phyloP scores from a whole-genome alignment of 2,797 vertebrate species.

The Clarias platycephalus region DNA sequence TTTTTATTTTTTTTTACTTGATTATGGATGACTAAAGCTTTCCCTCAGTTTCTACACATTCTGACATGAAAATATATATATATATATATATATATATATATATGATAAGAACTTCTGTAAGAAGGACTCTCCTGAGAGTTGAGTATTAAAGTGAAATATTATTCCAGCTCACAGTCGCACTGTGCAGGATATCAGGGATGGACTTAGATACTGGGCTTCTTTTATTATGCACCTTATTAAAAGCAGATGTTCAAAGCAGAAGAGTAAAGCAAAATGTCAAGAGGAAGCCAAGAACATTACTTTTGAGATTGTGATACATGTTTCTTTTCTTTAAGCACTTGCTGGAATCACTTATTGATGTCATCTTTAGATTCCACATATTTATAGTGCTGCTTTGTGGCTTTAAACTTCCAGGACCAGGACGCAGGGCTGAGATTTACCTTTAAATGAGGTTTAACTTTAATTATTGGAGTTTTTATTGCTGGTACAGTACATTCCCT shows the following conservation, averaged over 20 bases:
- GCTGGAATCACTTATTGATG: slow-evolving; percentile 33
- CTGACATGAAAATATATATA: too few species aligned
- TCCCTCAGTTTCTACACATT: too few species aligned
- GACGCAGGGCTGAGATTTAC: background rate
- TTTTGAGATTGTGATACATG: slow-evolving; percentile 2
- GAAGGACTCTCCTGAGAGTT: background rate
- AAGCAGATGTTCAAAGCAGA: slow-evolving; percentile 32
- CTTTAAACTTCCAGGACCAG: slow-evolving; percentile 12
- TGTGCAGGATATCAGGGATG: background rate
- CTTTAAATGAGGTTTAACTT: background rate
- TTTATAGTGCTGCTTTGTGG: slow-evolving; percentile 24
- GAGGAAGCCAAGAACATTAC: background rate
- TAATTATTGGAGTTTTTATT: slow-evolving; percentile 1
- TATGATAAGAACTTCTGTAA: background rate
- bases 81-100: too few species aligned
- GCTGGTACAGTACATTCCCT: background rate
- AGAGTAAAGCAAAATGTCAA: background rate
- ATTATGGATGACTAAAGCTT: background rate
- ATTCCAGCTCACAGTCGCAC: background rate
- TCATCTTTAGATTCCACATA: slow-evolving; percentile 14
- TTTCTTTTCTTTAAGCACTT: background rate
- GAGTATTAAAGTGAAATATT: background rate
- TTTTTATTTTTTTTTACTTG: background rate
- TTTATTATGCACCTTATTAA: slow-evolving; percentile 22
- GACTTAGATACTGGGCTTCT: slow-evolving; percentile 1